A percentile compares a stretch with the other conserved stretches of the same genome.
Conservation (phyloP, 2,888 invertebrate species). For the Lysandra coridon region DNA sequence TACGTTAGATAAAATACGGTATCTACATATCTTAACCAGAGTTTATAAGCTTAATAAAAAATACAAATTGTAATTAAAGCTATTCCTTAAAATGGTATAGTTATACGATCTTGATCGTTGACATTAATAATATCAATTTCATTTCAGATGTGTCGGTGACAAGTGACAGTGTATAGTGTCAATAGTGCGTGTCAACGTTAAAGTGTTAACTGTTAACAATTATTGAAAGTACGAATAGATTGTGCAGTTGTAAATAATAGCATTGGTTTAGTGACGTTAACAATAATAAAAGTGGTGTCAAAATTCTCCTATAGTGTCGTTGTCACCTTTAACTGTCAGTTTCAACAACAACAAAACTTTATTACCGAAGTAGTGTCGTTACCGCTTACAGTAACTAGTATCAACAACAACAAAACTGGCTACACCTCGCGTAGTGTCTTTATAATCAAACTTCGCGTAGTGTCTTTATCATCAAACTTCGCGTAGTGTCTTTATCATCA, state of each 20-base stretch:
- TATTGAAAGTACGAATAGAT: no score
- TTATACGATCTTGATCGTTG: background rate
- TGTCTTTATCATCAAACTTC: no score
- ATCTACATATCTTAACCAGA: no score
- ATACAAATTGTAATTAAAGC: background rate
- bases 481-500: no score
- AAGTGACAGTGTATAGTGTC: background rate
- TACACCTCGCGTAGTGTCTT: background rate
- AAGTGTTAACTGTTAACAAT: background rate
- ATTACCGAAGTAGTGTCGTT: no score
- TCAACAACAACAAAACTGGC: no score
- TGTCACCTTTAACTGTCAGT: no score
- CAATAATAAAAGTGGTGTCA: background rate
- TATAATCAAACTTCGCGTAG: background rate
- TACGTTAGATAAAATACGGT: no score
- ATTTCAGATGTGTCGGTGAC: slow-evolving; percentile 12
- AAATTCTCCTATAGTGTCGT: background rate
- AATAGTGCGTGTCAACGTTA: background rate
- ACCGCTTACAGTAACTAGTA: background rate
- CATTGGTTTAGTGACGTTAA: background rate
- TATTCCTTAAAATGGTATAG: background rate
- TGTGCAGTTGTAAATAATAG: background rate
- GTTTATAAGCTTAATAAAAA: no score
- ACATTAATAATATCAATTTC: background rate
- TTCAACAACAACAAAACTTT: background rate